phyloP scores from a whole-genome alignment of 2,797 vertebrate species.

The Danio albolineatus region DNA sequence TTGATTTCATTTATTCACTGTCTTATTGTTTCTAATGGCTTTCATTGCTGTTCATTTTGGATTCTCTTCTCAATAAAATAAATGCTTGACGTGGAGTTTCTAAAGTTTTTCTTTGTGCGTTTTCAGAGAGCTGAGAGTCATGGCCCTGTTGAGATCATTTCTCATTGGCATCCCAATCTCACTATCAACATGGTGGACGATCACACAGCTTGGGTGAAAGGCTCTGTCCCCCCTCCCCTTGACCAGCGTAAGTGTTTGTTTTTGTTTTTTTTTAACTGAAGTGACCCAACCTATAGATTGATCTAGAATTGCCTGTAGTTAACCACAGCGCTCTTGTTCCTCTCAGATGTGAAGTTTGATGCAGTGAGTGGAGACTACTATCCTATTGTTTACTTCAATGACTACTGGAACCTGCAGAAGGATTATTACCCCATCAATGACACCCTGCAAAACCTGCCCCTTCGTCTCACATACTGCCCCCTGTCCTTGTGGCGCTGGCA shows the following conservation, averaged over 20 bases:
- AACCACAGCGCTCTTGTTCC: slow-evolving; percentile 10
- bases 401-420: slow-evolving; percentile 99
- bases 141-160: slow-evolving; percentile 94
- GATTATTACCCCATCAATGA: slow-evolving; percentile 94
- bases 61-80: not conserved
- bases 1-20: not conserved
- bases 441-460: slow-evolving; percentile 82
- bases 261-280: not conserved
- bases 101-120: not conserved
- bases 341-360: slow-evolving; percentile 92
- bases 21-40: not conserved
- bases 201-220: slow-evolving; percentile 97
- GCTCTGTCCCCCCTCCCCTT: slow-evolving; percentile 92
- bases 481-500: slow-evolving; percentile 97
- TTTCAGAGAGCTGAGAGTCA: slow-evolving; percentile 86
- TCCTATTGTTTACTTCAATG: slow-evolving; percentile 96
- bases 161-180: slow-evolving; percentile 97
- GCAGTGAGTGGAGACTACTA: slow-evolving; percentile 95
- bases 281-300: not conserved
- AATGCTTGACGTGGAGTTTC: not conserved
- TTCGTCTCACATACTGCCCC: slow-evolving; percentile 89
- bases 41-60: not conserved
- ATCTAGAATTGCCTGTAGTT: not conserved
- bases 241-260: slow-evolving; percentile 87
- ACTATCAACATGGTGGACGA: slow-evolving; percentile 98